A percentile compares a stretch with the other conserved stretches of the same genome.
These are phyloP conservation scores for Sycophila texana DNA, from an alignment of 2,888 invertebrate species.

Conservation along the genomic window DNA sequence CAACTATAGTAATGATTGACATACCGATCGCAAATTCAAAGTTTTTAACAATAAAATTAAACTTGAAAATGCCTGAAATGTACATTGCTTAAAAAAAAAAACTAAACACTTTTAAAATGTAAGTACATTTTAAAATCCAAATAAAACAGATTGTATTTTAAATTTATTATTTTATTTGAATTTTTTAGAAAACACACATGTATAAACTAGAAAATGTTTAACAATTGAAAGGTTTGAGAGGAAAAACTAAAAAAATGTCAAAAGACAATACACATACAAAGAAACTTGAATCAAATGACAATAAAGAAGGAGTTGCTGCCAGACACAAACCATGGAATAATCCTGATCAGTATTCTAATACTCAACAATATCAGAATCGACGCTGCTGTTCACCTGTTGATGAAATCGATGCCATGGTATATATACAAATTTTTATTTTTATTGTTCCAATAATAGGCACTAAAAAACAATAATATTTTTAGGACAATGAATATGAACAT, in stretches of 20 bases:
- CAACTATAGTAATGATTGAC: no score
- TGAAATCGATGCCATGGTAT: slow-evolving; percentile 43
- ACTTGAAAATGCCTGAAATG: no score
- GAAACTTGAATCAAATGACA: background rate
- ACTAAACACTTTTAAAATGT: no score
- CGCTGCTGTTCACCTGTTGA: slow-evolving; percentile 45
- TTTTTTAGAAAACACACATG: no score
- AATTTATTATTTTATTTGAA: no score
- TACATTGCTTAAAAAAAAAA: no score
- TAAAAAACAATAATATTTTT: background rate
- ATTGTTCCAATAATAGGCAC: background rate
- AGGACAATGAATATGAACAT: slow-evolving; percentile 21
- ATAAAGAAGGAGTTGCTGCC: slow-evolving; percentile 1
- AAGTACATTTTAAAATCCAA: no score
- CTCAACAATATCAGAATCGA: slow-evolving; percentile 29
- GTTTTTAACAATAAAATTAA: no score
- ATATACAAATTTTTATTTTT: background rate
- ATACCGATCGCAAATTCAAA: no score
- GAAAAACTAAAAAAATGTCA: slow-evolving; percentile 41
- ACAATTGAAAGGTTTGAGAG: no score
- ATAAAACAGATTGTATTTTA: no score
- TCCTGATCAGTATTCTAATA: background rate
- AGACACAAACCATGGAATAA: slow-evolving; percentile 36
- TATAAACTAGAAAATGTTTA: background rate
- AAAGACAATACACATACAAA: slow-evolving; percentile 23